These are phyloP conservation scores for Rhagophthalmus giganteus DNA, from an alignment of 2,888 invertebrate species.

Conservation along the genomic window DNA sequence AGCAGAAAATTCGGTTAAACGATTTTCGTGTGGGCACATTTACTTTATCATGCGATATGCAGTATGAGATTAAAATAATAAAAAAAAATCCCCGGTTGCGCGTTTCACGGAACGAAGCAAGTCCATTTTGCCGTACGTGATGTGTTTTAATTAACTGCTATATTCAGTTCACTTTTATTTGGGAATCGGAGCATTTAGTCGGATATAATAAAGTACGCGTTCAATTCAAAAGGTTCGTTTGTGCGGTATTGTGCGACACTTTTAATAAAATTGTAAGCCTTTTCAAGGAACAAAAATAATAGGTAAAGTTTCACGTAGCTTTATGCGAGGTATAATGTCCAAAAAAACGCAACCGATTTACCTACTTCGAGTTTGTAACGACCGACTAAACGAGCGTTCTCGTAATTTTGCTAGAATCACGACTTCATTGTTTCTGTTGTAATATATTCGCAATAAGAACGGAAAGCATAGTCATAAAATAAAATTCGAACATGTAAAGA, in stretches of 20 bases:
- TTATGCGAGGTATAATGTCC: background rate
- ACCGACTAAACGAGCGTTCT: conserved; percentile 4
- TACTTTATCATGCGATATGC: conserved; percentile 18
- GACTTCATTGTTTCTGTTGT: conserved; percentile 39
- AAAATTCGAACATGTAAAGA: conserved; percentile 37
- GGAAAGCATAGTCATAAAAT: conserved; percentile 38
- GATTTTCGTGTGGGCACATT: conserved; percentile 20
- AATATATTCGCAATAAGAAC: conserved; percentile 32
- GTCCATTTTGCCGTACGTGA: conserved; percentile 25
- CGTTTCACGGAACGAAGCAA: conserved; percentile 18
- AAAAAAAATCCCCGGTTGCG: conserved; percentile 21
- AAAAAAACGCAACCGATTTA: background rate
- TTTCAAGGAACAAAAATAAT: conserved; percentile 8
- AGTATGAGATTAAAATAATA: conserved; percentile 27
- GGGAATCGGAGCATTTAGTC: conserved; percentile 24
- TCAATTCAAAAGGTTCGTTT: conserved; percentile 21
- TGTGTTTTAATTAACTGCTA: conserved; percentile 30
- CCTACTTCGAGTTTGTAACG: background rate
- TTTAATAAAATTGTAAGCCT: conserved; percentile 20
- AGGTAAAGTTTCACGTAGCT: background rate
- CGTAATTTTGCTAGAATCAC: conserved; percentile 37
- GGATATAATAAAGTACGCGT: conserved; percentile 25
- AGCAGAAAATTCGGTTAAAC: conserved; percentile 11
- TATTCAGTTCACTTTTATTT: conserved; percentile 31
- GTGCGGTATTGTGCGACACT: conserved; percentile 20